Evolutionary conservation across 2,888 invertebrate species (phyloP).

Genomic region (Heteromurus nitidus): DNA sequence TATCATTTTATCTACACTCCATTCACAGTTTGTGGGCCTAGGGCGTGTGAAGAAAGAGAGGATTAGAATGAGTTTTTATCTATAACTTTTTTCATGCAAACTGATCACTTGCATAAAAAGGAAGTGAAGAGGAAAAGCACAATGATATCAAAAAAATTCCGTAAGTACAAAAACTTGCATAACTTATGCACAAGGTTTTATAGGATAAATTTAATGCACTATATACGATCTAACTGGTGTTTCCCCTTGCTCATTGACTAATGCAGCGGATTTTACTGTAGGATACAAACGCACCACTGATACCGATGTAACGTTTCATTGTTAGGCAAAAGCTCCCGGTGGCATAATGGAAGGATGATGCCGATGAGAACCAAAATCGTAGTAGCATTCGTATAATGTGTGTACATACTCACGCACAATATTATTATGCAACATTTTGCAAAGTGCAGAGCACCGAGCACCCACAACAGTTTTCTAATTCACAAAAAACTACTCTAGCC

Average conservation of each 20-base stretch:
- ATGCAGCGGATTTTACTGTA: neutral
- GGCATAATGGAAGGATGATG: no score
- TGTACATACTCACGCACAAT: neutral
- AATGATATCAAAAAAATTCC: slow-evolving; percentile 15
- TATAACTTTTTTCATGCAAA: slow-evolving; percentile 10
- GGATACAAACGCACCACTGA: no score
- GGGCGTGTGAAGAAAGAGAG: slow-evolving; percentile 37
- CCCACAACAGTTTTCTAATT: no score
- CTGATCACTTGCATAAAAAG: neutral
- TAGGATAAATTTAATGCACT: slow-evolving; percentile 17
- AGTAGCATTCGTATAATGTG: no score
- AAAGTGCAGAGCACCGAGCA: no score
- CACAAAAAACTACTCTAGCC: no score
- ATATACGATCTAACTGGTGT: neutral
- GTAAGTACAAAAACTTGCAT: slow-evolving; percentile 1
- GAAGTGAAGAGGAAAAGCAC: slow-evolving; percentile 13
- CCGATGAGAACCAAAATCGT: slow-evolving; percentile 8
- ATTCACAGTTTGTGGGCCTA: slow-evolving; percentile 47
- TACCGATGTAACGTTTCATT: no score
- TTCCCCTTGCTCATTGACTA: neutral
- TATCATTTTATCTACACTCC: slow-evolving; percentile 18
- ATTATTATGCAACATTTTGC: no score
- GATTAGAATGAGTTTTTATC: slow-evolving; percentile 1
- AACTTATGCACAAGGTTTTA: no score
- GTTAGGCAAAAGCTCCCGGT: no score